Evolutionary conservation across 2,888 invertebrate genomes (phyloP).

Genomic region (Polietes domitor): DNA sequence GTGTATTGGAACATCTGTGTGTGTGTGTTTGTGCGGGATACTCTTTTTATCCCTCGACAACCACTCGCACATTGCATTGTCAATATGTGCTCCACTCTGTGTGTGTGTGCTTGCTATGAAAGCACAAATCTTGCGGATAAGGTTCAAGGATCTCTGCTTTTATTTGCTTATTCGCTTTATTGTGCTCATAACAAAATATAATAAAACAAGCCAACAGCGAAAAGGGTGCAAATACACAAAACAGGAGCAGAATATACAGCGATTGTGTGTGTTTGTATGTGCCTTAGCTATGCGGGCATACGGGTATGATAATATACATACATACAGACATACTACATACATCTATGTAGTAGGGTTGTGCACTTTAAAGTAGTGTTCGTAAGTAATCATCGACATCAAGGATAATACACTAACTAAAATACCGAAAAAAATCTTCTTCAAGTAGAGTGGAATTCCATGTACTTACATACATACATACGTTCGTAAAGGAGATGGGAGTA

Average conservation of each 20-base stretch:
- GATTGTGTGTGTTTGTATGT: background rate
- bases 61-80: background rate
- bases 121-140: constrained; percentile 22
- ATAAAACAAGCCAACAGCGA: constrained; percentile 21
- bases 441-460: constrained; percentile 16
- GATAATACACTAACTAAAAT: constrained; percentile 30
- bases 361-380: constrained; percentile 27
- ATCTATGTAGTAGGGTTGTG: background rate
- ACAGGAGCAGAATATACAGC: background rate
- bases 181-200: constrained; percentile 20
- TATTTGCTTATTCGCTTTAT: constrained; percentile 24
- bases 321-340: no score
- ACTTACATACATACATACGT: background rate
- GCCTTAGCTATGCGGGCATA: no score
- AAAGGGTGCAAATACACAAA: constrained; percentile 7
- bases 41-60: background rate
- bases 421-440: background rate
- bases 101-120: background rate
- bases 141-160: constrained; percentile 34
- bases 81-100: background rate
- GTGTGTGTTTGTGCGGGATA: background rate
- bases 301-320: no score
- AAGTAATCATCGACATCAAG: constrained; percentile 20
- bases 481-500: no score
- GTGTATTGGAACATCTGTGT: background rate